Base-by-base conservation (phyloP, 2,797 vertebrate genomes). In the Fistularia commersonii region DNA sequence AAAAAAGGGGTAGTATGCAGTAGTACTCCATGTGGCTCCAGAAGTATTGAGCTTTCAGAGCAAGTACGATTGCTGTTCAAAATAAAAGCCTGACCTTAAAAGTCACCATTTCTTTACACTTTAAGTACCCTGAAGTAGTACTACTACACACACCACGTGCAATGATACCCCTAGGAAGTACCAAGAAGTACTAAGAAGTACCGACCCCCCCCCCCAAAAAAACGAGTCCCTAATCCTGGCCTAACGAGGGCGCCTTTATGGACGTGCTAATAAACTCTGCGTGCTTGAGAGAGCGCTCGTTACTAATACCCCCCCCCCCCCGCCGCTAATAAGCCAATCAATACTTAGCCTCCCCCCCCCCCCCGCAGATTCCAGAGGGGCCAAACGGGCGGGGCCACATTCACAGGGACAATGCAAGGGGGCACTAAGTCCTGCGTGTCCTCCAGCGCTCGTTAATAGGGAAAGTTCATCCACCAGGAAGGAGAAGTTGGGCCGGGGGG, bases 241-340 rank as follows among this genome's bases (percentile, higher is more conserved):
- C n/a, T 64, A 61, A 76, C 13, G 9, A 53, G 41, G 54, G 48
- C 11, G 0, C 49, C 43, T 45, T 62, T 57, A 69, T 46, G 43
- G 41, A 54, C 64, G 43, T 50, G 42, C 54, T 64, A 58, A 79
- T 78, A 74, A 81, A 71, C 57, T 45, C 47, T 15, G 54, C 57
- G 66, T 66, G 77, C 69, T 76, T 69, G 58, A 81, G 73, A 68
- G 69, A 81, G 63, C 70, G 65, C 62, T 74, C 61, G 48, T 69
- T 12, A 59, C 76, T 87, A 85, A 87, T 80, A 81, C 53, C 77
- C 65, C 80, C 87, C 88, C 83, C n/a, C n/a, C n/a, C n/a, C n/a
- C n/a, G n/a, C 80, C 68, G 72, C 74, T 87, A 87, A 86, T 88
- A 86, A 88, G 82, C 74, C 77, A 86, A 84, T 89, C 88, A 85